Evolutionary conservation across 2,113 vertebrate species (phyloP), one percentile per base, ranked within the genome.

Genomic region (Otolemur garnettii): DNA sequence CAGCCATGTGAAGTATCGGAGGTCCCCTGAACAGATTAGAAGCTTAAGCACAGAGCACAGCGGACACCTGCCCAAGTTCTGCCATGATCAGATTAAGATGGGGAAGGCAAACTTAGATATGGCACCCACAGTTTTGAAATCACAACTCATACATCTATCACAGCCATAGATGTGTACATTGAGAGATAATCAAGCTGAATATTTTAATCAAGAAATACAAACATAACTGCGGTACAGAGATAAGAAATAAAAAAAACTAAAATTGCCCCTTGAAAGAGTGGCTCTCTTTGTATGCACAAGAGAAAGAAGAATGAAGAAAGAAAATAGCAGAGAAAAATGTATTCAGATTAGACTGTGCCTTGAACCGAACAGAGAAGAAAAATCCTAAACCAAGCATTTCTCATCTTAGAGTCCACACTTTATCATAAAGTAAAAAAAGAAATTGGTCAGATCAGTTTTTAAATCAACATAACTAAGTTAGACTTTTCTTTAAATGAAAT

Each of bases 381-480:
- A 86, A 83, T 33, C 35, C 57, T 88, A 88, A 94, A 74, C 72
- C 30, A 90, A 87, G 57, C 33, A 45, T 78, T 90, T 79, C 77
- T 30, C 14, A 19, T 33, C 57, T 59, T 42, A 83, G 21, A 88
- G 60, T 59, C 19, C 83, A 45, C 62, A 93, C 74, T 92, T 95
- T 68, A 92, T 33, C 22, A 64, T 84, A 96, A 93, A 12, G 4
- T 57, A 74, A 87, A 57, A 71, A 71, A 94, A 93, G 78, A 83
- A 84, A 93, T 87, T 87, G 62, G 59, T 94, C 83, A 77, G 18
- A 86, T 69, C 33, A 42, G 21, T 85, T 89, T 96, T 89, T 14
- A 96, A 93, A 81, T 90, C 72, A 75, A 28, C 42, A 5, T 79
- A 80, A 72, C 69, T 55, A 94, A 96, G 79, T 92, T 69, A 78